A percentile compares a stretch with the other conserved stretches of the same genome.
These are phyloP conservation scores for Catharus fuscescens DNA, from an alignment of 2,113 vertebrate genomes.

Conservation along the genomic window DNA sequence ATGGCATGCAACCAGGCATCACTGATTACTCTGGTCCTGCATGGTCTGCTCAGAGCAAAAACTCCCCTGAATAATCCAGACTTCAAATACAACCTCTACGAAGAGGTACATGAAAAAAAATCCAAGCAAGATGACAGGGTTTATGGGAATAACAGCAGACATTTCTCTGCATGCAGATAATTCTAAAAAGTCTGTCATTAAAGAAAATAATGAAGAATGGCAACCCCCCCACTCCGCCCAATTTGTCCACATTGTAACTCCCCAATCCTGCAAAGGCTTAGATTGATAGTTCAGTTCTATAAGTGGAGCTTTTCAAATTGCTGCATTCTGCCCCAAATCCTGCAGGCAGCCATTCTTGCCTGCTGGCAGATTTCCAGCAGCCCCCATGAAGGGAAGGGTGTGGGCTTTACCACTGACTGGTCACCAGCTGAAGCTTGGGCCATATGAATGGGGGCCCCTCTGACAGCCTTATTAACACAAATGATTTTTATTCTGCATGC, in stretches of 20 bases:
- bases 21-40: neutral
- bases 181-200: neutral
- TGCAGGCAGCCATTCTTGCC: neutral
- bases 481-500: slow-evolving; percentile 25
- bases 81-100: neutral
- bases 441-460: neutral
- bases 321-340: neutral
- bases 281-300: neutral
- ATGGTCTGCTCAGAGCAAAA: neutral
- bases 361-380: neutral
- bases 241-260: neutral
- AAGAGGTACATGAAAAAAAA: neutral
- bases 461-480: slow-evolving; percentile 62
- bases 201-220: neutral
- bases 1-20: neutral
- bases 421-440: neutral
- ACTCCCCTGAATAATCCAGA: neutral
- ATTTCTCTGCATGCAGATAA: neutral
- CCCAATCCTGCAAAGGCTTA: neutral
- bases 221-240: neutral
- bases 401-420: neutral
- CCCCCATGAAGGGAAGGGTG: neutral
- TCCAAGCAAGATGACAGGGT: neutral
- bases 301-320: neutral
- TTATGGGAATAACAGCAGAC: neutral